Base-by-base conservation (phyloP, 2,797 vertebrate species). In the Menidia menidia region DNA sequence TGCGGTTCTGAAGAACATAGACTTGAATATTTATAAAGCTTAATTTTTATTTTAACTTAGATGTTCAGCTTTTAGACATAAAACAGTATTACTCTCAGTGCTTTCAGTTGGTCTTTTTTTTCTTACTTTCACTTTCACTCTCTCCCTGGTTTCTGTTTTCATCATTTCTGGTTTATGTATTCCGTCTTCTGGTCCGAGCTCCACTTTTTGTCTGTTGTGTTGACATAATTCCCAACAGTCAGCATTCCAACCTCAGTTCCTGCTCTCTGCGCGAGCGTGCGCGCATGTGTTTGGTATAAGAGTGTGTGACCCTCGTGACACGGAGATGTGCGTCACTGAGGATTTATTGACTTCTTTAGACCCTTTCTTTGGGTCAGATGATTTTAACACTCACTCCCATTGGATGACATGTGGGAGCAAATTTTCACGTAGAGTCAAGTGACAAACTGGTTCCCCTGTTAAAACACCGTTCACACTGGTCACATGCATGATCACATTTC, bases 301-400 rank as follows among this genome's bases (percentile, higher is more conserved):
- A 7, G 62, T 39, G 42, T 57, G 0, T 41, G 79, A 77, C 73
- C 78, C 89, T 88, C 79, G 85, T 91, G 87, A 90, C 82, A 84
- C 11, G 52, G 68, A 32, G 66, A 73, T 76, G 78, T 72, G 66
- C 64, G 78, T 88, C 88, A 90, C 68, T 61, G 54, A 35, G 65
- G 73, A 88, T 62, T 83, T 78, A 85, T 78, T 80, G 81, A 85
- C 81, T 82, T 87, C 68, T 35, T 82, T 43, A 47, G 67, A 75
- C 48, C 68, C 65, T 71, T 84, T 78, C 74, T 80, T 78, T 66
- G 43, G 53, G 68, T 89, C 85, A 89, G 75, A 75, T 88, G 87
- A 89, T 78, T 71, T 56, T 30, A 81, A 84, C 42, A 64, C 59
- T 3, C 0, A 4, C 43, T 57, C 53, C 63, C 70, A 81, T 78